These are phyloP conservation scores for Sapayoa aenigma DNA, from an alignment of 2,113 vertebrate genomes.

Conservation along the genomic window DNA sequence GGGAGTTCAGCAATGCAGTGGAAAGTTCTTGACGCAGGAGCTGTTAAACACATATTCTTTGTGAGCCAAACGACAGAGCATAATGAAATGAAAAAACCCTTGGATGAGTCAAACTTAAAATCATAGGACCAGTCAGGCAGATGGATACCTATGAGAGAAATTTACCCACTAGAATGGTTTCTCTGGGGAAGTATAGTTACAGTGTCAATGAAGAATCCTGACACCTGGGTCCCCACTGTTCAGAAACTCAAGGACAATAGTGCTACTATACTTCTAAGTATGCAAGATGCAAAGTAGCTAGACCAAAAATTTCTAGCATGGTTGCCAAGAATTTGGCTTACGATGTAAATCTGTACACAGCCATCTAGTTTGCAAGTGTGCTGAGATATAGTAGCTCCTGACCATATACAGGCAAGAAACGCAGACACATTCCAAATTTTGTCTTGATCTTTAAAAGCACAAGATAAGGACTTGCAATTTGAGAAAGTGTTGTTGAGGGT, in stretches of 20 bases:
- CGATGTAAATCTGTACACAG: background rate
- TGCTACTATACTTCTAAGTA: background rate
- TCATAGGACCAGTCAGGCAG: background rate
- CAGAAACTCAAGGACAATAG: background rate
- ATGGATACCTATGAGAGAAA: background rate
- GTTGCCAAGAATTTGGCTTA: background rate
- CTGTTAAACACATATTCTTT: constrained; percentile 50
- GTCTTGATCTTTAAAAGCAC: background rate
- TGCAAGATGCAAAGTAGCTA: background rate
- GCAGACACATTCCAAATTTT: background rate
- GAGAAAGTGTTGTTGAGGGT: background rate
- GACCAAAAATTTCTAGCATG: background rate
- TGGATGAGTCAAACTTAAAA: constrained; percentile 26
- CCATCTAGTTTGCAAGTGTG: background rate
- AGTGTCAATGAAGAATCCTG: background rate
- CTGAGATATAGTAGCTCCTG: background rate
- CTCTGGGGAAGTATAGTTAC: background rate
- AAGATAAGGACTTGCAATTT: background rate
- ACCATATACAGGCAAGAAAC: background rate
- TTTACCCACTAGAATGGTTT: background rate
- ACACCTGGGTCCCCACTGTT: background rate
- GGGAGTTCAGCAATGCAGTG: constrained; percentile 22
- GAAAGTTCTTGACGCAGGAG: constrained; percentile 50
- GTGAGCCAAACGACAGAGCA: constrained; percentile 56
- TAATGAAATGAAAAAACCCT: background rate